phyloP scores from a whole-genome alignment of 1,140 invertebrate genomes.

The Gonatopus flavifemur region DNA sequence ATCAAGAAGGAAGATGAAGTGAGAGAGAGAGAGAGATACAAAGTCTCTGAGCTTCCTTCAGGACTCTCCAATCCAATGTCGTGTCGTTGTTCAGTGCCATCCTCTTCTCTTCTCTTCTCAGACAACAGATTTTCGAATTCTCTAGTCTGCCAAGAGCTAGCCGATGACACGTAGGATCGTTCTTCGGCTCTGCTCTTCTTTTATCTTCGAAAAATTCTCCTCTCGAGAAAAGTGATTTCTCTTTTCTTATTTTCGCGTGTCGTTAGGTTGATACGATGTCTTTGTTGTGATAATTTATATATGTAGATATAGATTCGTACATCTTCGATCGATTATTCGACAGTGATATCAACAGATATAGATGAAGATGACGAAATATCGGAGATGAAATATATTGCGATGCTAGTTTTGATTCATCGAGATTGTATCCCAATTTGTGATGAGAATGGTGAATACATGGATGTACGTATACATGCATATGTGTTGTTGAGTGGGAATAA shows the following conservation, averaged over 20 bases:
- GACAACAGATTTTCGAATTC: conserved; percentile 48
- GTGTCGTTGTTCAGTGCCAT: conserved; percentile 53
- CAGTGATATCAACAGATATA: too few relatives aligned
- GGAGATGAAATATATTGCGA: too few relatives aligned
- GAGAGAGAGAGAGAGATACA: too few relatives aligned
- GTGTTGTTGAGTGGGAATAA: too few relatives aligned
- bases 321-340: neutral
- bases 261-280: neutral
- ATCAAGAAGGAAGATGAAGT: too few relatives aligned
- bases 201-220: neutral
- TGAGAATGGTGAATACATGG: too few relatives aligned
- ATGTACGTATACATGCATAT: too few relatives aligned
- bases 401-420: too few relatives aligned
- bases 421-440: too few relatives aligned
- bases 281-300: neutral
- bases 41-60: conserved; percentile 47
- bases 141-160: conserved; percentile 56
- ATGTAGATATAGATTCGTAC: neutral
- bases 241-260: neutral
- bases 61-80: too few relatives aligned
- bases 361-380: too few relatives aligned
- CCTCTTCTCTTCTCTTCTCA: conserved; percentile 54
- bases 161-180: conserved; percentile 50
- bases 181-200: conserved; percentile 28
- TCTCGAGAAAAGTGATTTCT: too few relatives aligned